These are phyloP conservation scores for Galleria mellonella DNA, from an alignment of 1,140 invertebrate genomes.

Conservation along the genomic window DNA sequence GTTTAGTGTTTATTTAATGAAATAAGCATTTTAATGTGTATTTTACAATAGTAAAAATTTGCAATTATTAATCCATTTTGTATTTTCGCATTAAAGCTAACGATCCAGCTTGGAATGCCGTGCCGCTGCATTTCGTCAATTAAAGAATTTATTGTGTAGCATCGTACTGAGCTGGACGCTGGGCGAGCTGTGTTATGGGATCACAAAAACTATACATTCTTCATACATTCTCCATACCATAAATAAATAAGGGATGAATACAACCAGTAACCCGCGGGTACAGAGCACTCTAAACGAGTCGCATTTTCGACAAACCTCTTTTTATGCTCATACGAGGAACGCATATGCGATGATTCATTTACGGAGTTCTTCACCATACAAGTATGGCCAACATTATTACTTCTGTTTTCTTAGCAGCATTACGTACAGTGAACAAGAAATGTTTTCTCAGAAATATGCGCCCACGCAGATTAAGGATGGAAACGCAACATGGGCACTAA, in stretches of 20 bases:
- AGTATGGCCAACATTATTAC: slow-evolving; percentile 69
- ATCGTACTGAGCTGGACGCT: slow-evolving; percentile 39
- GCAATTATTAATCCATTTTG: slow-evolving; percentile 41
- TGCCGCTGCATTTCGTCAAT: slow-evolving; percentile 58
- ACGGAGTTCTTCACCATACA: slow-evolving; percentile 65
- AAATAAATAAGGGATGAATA: slow-evolving; percentile 72
- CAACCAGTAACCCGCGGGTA: slow-evolving; percentile 25
- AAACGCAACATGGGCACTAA: slow-evolving; percentile 64
- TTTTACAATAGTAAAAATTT: slow-evolving; percentile 21
- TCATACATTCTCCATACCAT: slow-evolving; percentile 51
- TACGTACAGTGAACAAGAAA: slow-evolving; percentile 63
- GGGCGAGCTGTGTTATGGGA: slow-evolving; percentile 36
- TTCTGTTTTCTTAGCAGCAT: slow-evolving; percentile 67
- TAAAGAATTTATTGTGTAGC: slow-evolving; percentile 57
- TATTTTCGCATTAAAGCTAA: slow-evolving; percentile 51
- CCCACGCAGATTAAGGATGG: slow-evolving; percentile 69
- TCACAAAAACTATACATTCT: slow-evolving; percentile 56
- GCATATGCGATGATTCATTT: slow-evolving; percentile 72
- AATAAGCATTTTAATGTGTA: background rate
- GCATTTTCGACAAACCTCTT: slow-evolving; percentile 72
- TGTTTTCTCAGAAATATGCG: slow-evolving; percentile 69
- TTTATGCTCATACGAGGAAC: slow-evolving; percentile 60
- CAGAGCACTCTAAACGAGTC: slow-evolving; percentile 49
- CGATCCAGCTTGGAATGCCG: slow-evolving; percentile 42
- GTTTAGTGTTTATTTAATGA: no score